phyloP scores from a whole-genome alignment of 2,888 invertebrate genomes.

The Tiliacea aurago region DNA sequence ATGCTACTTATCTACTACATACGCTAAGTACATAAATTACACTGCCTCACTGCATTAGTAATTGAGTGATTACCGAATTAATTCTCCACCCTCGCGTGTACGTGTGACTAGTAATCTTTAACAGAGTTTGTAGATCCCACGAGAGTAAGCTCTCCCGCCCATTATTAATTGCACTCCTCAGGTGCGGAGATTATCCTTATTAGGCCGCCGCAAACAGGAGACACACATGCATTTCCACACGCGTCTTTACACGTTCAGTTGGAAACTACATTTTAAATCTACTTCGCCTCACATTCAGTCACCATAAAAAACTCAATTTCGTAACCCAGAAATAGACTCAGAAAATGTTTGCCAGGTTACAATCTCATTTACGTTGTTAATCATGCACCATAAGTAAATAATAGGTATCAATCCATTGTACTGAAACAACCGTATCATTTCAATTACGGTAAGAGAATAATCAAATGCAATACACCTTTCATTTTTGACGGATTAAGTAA shows the following conservation, averaged over 20 bases:
- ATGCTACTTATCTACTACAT: constrained; percentile 66
- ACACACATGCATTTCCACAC: constrained; percentile 78
- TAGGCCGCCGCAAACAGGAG: constrained; percentile 83
- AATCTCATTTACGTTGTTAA: constrained; percentile 72
- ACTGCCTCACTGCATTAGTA: constrained; percentile 64
- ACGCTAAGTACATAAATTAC: constrained; percentile 64
- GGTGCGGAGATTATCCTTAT: constrained; percentile 88
- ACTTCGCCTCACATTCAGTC: constrained; percentile 13
- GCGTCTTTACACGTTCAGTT: constrained; percentile 60
- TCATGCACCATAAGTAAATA: constrained; percentile 74
- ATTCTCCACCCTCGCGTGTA: constrained; percentile 71
- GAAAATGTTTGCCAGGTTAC: constrained; percentile 69
- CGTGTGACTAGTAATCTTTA: constrained; percentile 70
- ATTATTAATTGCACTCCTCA: constrained; percentile 90
- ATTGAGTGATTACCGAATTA: constrained; percentile 72
- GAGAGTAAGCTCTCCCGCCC: constrained; percentile 74
- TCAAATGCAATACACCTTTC: constrained; percentile 77
- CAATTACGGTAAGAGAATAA: constrained; percentile 82
- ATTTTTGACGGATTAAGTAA: constrained; percentile 85
- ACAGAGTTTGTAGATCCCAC: constrained; percentile 77
- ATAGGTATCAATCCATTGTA: constrained; percentile 77
- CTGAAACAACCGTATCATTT: constrained; percentile 81
- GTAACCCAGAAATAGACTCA: constrained; percentile 55
- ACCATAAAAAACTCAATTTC: constrained; percentile 48
- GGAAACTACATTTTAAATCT: constrained; percentile 30